phyloP scores from a whole-genome alignment of 2,888 invertebrate species.

The Lampropteryx suffumata region DNA sequence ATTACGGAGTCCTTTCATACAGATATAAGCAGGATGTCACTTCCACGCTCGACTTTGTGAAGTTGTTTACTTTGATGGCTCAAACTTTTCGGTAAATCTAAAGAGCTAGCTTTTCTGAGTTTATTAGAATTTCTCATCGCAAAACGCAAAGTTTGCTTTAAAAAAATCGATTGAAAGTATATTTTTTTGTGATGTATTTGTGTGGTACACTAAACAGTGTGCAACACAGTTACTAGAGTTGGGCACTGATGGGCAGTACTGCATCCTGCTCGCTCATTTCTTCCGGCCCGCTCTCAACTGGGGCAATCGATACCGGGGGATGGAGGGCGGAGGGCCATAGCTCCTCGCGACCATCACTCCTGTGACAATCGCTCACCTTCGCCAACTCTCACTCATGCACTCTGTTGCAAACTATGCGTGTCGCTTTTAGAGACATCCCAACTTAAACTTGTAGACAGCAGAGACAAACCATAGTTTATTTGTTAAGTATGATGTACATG shows the following conservation, averaged over 20 bases:
- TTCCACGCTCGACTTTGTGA: slow-evolving; percentile 77
- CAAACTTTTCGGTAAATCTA: slow-evolving; percentile 64
- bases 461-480: not conserved
- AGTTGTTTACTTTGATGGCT: slow-evolving; percentile 78
- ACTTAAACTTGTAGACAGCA: not conserved
- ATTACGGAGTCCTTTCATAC: slow-evolving; percentile 79
- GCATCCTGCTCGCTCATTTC: slow-evolving; percentile 81
- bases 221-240: slow-evolving; percentile 72
- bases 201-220: slow-evolving; percentile 45
- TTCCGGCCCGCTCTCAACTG: slow-evolving; percentile 84
- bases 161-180: no score
- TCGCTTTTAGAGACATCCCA: slow-evolving; percentile 1
- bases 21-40: slow-evolving; percentile 81
- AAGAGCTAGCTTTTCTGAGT: slow-evolving; percentile 46
- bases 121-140: slow-evolving; percentile 28
- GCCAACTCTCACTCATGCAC: slow-evolving; percentile 26
- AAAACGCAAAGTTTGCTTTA: slow-evolving; percentile 1
- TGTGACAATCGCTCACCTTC: slow-evolving; percentile 72
- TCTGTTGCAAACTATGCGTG: slow-evolving; percentile 11
- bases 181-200: slow-evolving; percentile 27
- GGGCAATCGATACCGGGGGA: slow-evolving; percentile 84
- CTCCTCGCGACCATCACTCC: slow-evolving; percentile 74
- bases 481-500: no score
- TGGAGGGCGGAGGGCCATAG: slow-evolving; percentile 49
- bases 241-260: slow-evolving; percentile 75